These are phyloP conservation scores for Sminthurinus signatus DNA, from an alignment of 1,140 invertebrate genomes.

Conservation along the genomic window DNA sequence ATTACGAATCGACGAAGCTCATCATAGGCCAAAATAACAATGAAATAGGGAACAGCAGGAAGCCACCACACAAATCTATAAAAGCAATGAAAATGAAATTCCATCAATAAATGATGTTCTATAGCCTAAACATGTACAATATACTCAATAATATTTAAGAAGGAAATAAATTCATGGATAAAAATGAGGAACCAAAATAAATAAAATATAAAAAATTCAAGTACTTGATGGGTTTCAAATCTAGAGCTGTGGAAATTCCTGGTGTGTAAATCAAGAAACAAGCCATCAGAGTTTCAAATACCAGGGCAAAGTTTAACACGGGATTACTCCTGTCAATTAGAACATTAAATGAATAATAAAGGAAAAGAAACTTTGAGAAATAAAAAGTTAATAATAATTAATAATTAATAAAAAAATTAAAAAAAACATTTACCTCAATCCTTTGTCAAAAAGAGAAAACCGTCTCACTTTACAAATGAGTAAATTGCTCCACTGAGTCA, in stretches of 20 bases:
- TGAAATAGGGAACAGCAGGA: constrained; percentile 65
- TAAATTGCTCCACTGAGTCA: constrained; percentile 64
- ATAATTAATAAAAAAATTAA: too few relatives aligned
- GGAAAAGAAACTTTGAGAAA: too few relatives aligned
- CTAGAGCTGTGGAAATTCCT: constrained; percentile 43
- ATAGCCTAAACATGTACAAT: too few relatives aligned
- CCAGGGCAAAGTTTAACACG: constrained; percentile 66
- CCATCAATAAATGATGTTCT: too few relatives aligned
- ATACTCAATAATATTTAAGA: too few relatives aligned
- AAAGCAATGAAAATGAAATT: too few relatives aligned
- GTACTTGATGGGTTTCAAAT: constrained; percentile 53
- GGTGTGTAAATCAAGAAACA: constrained; percentile 57
- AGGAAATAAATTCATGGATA: neutral
- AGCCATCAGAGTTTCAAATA: constrained; percentile 67
- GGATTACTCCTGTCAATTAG: too few relatives aligned
- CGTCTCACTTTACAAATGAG: constrained; percentile 62
- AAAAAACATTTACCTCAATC: constrained; percentile 62
- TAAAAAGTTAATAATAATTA: too few relatives aligned
- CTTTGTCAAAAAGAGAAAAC: constrained; percentile 58
- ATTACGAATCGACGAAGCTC: constrained; percentile 62
- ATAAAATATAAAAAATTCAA: too few relatives aligned
- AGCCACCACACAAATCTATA: constrained; percentile 67
- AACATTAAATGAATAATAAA: too few relatives aligned
- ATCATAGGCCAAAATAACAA: constrained; percentile 73
- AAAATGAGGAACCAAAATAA: too few relatives aligned